phyloP scores from a whole-genome alignment of 1,140 invertebrate genomes.

The Cyclina sinensis region DNA sequence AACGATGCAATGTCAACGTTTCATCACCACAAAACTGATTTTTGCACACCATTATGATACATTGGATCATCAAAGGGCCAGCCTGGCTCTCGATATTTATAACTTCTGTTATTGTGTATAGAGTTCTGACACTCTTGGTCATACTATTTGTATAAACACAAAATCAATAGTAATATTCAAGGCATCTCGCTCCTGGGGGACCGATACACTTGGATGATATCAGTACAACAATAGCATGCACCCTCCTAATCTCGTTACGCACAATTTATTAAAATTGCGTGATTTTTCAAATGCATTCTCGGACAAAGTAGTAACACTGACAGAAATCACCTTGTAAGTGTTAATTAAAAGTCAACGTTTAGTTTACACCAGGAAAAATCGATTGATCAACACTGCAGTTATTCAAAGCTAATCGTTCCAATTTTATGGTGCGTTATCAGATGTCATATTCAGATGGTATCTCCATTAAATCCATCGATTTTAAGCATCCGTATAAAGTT shows the following conservation, averaged over 20 bases:
- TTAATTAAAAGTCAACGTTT: no score
- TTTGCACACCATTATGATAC: not conserved
- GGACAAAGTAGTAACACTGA: no score
- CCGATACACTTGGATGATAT: not conserved
- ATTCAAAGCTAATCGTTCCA: no score
- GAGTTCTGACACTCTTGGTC: not conserved
- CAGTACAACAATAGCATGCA: not conserved
- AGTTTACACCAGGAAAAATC: no score
- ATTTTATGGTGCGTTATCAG: no score
- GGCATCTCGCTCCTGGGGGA: not conserved
- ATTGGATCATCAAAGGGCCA: not conserved
- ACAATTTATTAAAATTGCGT: not conserved
- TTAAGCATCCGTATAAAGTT: no score
- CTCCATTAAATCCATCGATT: no score
- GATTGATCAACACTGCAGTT: no score
- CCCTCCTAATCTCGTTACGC: not conserved
- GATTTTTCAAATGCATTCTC: not conserved
- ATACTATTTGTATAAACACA: not conserved
- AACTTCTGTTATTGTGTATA: not conserved
- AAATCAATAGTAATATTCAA: slow-evolving; percentile 26
- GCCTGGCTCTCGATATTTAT: not conserved
- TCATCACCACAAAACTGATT: not conserved
- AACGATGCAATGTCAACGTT: not conserved
- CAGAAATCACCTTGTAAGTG: no score
- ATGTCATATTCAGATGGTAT: no score